A percentile compares a stretch with the other conserved stretches of the same genome.
phyloP scores from a whole-genome alignment of 2,888 invertebrate species.

The Petrolisthes cinctipes region DNA sequence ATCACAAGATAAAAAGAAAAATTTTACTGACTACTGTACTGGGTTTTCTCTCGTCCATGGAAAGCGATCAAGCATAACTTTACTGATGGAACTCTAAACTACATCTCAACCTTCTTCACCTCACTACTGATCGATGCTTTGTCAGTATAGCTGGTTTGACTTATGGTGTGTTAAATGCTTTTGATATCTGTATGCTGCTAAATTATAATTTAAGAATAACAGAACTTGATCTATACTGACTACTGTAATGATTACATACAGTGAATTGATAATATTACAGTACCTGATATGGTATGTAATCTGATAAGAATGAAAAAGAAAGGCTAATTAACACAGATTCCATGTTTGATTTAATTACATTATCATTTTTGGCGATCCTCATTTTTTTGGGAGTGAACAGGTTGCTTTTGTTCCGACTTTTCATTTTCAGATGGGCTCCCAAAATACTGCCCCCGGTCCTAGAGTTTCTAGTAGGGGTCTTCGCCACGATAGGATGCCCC shows the following conservation, averaged over 20 bases:
- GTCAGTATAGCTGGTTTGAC: constrained; percentile 6
- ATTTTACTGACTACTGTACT: neutral
- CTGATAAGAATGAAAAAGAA: neutral
- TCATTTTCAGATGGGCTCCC: constrained; percentile 65
- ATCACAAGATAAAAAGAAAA: neutral
- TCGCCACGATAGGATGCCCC: constrained; percentile 64
- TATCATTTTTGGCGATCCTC: neutral
- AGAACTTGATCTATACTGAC: neutral
- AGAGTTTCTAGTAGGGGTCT: constrained; percentile 65
- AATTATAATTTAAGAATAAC: neutral
- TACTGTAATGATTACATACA: neutral
- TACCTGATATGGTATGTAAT: neutral
- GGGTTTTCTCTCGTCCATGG: neutral
- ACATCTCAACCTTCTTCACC: neutral
- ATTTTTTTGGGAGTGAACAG: constrained; percentile 39
- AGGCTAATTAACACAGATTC: neutral
- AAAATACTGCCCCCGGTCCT: constrained; percentile 65
- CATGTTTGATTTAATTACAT: constrained; percentile 2
- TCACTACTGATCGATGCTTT: constrained; percentile 7
- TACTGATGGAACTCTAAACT: constrained; percentile 6
- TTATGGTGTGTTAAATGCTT: neutral
- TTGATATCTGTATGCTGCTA: neutral
- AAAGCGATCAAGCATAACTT: constrained; percentile 1
- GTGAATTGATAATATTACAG: neutral
- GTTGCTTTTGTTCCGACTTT: constrained; percentile 60